Evolutionary conservation across 2,113 vertebrate species (phyloP).

Genomic region (Malurus alboscapulatus): DNA sequence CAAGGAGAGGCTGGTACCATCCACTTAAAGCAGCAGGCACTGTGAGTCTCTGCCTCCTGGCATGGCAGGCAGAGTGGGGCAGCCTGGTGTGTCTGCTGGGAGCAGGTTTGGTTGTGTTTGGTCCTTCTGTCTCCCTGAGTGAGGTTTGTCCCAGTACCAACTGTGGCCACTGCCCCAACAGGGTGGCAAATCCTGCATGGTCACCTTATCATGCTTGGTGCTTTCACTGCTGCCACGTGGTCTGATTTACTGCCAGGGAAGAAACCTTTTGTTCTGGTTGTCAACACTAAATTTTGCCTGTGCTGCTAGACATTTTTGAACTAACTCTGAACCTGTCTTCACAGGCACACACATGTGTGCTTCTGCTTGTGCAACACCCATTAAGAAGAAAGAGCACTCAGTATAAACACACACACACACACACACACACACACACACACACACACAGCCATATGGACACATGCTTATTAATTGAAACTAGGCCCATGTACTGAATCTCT

Average conservation of each 20-base stretch:
- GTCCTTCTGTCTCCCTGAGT: not conserved
- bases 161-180: not conserved
- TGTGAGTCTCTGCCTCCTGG: not conserved
- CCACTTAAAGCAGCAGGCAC: not conserved
- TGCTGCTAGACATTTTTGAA: not conserved
- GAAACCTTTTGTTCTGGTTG: not conserved
- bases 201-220: not conserved
- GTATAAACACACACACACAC: conserved; percentile 8
- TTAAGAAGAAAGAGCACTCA: not conserved
- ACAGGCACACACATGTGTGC: not conserved
- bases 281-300: not conserved
- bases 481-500: conserved; percentile 19
- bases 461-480: conserved; percentile 39
- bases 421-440: conserved; percentile 1
- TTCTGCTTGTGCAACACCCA: not conserved
- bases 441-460: conserved; percentile 33
- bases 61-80: not conserved
- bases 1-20: not conserved
- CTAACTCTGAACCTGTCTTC: not conserved
- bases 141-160: not conserved
- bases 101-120: not conserved
- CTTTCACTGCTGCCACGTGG: fast-evolving
- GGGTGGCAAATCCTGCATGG: not conserved
- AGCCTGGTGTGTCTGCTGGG: not conserved
- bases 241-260: not conserved